Percentiles rank a stretch among this genome's conserved stretches.
Evolutionary conservation across 2,113 vertebrate genomes (phyloP).

Genomic region (Rhizomys pruinosus): DNA sequence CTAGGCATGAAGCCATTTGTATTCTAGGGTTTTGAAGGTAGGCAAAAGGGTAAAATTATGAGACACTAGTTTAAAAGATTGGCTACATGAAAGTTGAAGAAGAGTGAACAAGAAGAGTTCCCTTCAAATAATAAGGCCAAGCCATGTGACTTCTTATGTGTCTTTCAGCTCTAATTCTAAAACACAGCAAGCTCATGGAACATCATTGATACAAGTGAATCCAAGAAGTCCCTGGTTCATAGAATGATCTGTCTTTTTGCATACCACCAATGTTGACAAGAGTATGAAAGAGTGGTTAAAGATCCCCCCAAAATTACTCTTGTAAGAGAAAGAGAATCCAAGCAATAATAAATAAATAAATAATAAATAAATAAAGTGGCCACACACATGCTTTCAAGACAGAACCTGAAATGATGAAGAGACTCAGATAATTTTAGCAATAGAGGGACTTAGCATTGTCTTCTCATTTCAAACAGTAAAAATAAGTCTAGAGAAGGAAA

Average conservation of each 20-base stretch:
- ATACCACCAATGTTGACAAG: not conserved
- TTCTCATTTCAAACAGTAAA: constrained; percentile 22
- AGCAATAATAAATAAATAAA: too few relatives aligned
- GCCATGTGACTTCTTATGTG: not conserved
- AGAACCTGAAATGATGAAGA: not conserved
- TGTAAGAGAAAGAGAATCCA: not conserved
- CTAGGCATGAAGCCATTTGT: not conserved
- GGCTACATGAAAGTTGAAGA: not conserved
- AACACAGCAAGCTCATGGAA: not conserved
- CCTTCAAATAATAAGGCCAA: not conserved
- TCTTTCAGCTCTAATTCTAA: constrained; percentile 38
- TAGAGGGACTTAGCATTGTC: not conserved
- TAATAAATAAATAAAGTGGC: too few relatives aligned
- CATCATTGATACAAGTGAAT: not conserved
- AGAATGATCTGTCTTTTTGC: not conserved
- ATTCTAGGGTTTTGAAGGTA: constrained; percentile 35
- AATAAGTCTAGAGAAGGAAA: not conserved
- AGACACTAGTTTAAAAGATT: not conserved
- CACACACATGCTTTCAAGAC: not conserved
- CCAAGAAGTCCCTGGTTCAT: not conserved
- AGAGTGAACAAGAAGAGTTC: not conserved
- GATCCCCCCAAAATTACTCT: not conserved
- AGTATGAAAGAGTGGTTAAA: not conserved
- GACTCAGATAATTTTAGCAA: not conserved
- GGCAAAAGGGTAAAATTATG: not conserved